Evolutionary conservation across 1,140 invertebrate species (phyloP), one percentile per base, ranked within the genome.

Genomic region (Brachionus koreanus): DNA sequence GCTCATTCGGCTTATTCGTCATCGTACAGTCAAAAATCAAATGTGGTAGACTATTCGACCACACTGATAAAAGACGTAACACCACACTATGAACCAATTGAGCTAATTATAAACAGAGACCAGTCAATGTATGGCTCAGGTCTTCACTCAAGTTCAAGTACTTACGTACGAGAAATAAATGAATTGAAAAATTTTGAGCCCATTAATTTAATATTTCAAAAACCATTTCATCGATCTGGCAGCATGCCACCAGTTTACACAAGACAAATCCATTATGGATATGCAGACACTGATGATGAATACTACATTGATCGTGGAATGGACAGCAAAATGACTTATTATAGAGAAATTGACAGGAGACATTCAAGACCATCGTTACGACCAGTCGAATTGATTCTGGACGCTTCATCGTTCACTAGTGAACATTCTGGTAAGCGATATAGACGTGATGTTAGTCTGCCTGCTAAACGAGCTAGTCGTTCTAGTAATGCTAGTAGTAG

Each of bases 401-500:
- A 79, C 33, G 76, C 76, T 61, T 35, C 52, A 10, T 79, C 76
- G 39, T 19, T 61, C 7, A 16, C 19, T n/a, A 19, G 23, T 61
- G 49, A 57, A 7, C 49, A 57, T 0, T 57, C n/a, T 57, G 49
- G 49, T 39, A 79, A 61, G 76, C 16, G 76, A 65, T 43, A 63
- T 61, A 74, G 69, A 46, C 74, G 74, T 77, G 76, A 79, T 79
- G 19, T 33, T 39, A 79, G 76, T 79, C 33, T 79, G 37, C 76
- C 76, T 49, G 10, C 29, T 16, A 69, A 37, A 69, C 65, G 65
- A 39, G 7, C 2, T 25, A 69, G 33, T 19, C 65, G 65, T 37
- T 16, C 16, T 37, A 37, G 33, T 9, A 37, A 35, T 39, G 37
- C 13, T 69, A 69, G 65, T 42, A 6, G 35, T 69, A 69, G 65